Base-by-base conservation (phyloP, 2,888 invertebrate species). In the Ochropleura plecta region DNA sequence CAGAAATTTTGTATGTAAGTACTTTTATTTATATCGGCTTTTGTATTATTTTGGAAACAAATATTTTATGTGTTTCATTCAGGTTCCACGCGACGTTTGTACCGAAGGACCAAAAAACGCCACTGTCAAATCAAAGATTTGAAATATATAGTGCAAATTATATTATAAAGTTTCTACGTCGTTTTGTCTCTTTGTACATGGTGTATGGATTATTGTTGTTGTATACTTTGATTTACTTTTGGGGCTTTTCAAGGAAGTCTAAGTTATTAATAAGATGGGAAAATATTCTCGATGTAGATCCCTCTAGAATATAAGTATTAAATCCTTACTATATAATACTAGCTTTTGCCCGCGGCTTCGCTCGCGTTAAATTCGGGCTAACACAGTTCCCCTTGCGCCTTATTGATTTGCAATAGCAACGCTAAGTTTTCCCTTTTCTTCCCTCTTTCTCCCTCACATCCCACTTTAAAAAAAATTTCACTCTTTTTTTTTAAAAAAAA, bases 1-100 rank as follows among this genome's bases (percentile, higher is more conserved):
- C 82, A 64, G 83, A 71, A 83, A 40, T 71, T 87, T 87, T 69
- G 76, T 74, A 88, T 86, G 93, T 93, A 88, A 92, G 90, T 89
- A 82, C 67, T 64, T 73, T 64, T 72, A 63, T 71, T 66, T 71
- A 40, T 48, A 75, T 77, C 72, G 48, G 59, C 57, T 72, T 78
- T 71, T 8, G 20, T 68, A 14, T 10, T n/a, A 1, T 48, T 42
- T 1, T 18, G 16, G 16, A 7, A 16, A 20, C 0, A 10, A 4
- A 20, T 57, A 40, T 51, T 64, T 55, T 20, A 12, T 30, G 4
- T 49, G n/a, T 73, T 73, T 69, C 3, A 80, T 76, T 73, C 18
- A 73, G 5, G 10, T 48, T 80, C 62, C 14, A 44, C 51, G 42
- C n/a, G n/a, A 42, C 20, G 20, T 64, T 49, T 63, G 65, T 55